Conservation (phyloP, 1,140 invertebrate species). For the Aphis craccivora region DNA sequence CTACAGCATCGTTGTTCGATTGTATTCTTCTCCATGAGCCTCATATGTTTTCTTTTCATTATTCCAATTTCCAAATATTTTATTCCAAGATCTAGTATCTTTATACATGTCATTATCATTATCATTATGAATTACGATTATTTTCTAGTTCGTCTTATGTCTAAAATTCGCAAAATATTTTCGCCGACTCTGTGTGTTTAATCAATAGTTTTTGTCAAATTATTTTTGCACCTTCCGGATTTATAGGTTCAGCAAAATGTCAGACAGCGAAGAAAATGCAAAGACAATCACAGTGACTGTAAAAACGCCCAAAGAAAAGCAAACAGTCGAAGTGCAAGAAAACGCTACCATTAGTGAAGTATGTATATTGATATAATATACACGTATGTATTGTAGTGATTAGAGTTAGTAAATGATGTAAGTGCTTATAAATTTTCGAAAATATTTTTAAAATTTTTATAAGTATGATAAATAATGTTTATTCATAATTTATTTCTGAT, state of each 20-base stretch:
- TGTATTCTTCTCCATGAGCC: neutral
- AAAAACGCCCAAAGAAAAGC: conserved; percentile 96
- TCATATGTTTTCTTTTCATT: conserved; percentile 30
- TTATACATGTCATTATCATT: conserved; percentile 49
- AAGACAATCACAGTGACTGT: conserved; percentile 86
- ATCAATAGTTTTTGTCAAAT: neutral
- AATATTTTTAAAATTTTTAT: neutral
- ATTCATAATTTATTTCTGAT: neutral
- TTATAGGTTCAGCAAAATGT: conserved; percentile 62
- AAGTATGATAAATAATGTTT: neutral
- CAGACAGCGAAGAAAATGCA: conserved; percentile 64
- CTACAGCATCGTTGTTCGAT: neutral
- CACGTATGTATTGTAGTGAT: conserved; percentile 30
- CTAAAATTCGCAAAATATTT: conserved; percentile 9
- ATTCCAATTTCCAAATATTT: neutral
- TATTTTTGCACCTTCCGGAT: neutral
- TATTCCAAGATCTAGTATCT: conserved; percentile 46
- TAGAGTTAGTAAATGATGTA: neutral
- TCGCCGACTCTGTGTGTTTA: neutral
- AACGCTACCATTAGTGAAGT: conserved; percentile 91
- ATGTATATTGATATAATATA: conserved; percentile 65
- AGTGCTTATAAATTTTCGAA: neutral
- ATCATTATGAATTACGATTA: conserved; percentile 31
- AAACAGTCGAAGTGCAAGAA: conserved; percentile 84
- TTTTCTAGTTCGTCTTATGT: neutral